Base-by-base conservation (phyloP, 2,797 vertebrate species). In the Sebastes itinus region DNA sequence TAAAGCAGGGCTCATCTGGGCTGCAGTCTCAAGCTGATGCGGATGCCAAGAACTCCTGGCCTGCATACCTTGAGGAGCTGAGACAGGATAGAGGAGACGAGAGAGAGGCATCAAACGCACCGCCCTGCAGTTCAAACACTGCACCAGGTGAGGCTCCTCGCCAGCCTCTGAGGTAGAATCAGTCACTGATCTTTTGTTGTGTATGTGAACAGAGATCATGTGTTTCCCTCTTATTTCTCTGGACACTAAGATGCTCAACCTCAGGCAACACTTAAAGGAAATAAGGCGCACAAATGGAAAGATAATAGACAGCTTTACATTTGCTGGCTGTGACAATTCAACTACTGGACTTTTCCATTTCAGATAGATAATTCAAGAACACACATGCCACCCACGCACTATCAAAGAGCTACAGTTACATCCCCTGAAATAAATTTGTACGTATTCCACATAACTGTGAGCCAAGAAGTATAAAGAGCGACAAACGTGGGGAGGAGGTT, bases 21-120 rank as follows among this genome's bases (percentile, higher is more conserved):
- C 85, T 82, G 78, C 89, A 92, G 89, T 91, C 75, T 82, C 72
- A 74, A 70, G 71, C 68, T 61, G 38, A 42, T 42, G 82, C 20
- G n/a, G 58, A 89, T 92, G 91, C 92, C 89, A 92, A 87, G 73
- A 94, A 90, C 85, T 82, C 87, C 85, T 83, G 91, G 87, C 66
- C 84, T 75, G 80, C 91, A 92, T 87, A 92, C 92, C 89, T 77
- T 70, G 82, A 80, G 84, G 83, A 92, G 84, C 58, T 23, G 69
- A 89, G 80, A 83, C 87, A 84, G 87, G 86, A 92, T 69, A 25
- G 59, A 88, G 38, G 63, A 93, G 88, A 81, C 70, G 22, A 42
- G 70, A 33, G 79, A 84, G 77, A 67, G 46, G 72, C 80, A 84
- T 92, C 90, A 89, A 90, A 92, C 63, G 22, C 11, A 4, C 63